A percentile compares a stretch with the other conserved stretches of the same genome.
These are phyloP conservation scores for Drusus annulatus DNA, from an alignment of 1,140 invertebrate species.

Conservation along the genomic window DNA sequence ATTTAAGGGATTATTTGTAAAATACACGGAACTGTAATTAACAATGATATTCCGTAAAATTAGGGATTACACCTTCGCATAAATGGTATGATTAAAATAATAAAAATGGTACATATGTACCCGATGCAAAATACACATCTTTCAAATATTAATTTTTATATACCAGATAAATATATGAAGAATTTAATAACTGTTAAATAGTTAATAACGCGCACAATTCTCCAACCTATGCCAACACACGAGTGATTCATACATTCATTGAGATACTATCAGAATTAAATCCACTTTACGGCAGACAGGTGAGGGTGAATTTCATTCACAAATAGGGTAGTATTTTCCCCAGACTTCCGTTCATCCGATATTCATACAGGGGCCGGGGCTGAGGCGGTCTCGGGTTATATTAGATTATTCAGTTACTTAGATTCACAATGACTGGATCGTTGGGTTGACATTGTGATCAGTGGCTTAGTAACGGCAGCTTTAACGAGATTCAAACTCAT, in stretches of 20 bases:
- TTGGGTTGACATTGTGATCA: conserved; percentile 55
- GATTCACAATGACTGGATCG: conserved; percentile 55
- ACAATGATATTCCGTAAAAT: too few species aligned
- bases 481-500: conserved; percentile 56
- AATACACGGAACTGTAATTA: too few species aligned
- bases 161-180: too few species aligned
- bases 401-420: conserved; percentile 59
- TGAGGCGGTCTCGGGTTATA: conserved; percentile 49
- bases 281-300: conserved; percentile 49
- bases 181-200: too few species aligned
- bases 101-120: too few species aligned
- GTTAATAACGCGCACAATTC: neutral
- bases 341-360: conserved; percentile 44
- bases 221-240: neutral
- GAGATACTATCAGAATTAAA: conserved; percentile 21
- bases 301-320: conserved; percentile 56
- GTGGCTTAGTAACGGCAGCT: conserved; percentile 48
- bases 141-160: too few species aligned
- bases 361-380: conserved; percentile 50
- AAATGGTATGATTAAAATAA: too few species aligned
- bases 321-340: conserved; percentile 49
- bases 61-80: too few species aligned
- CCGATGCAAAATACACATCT: too few species aligned
- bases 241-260: conserved; percentile 27
- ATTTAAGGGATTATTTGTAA: too few species aligned